Evolutionary conservation across 2,113 vertebrate species (phyloP).

Genomic region (Motacilla tschutschensis): DNA sequence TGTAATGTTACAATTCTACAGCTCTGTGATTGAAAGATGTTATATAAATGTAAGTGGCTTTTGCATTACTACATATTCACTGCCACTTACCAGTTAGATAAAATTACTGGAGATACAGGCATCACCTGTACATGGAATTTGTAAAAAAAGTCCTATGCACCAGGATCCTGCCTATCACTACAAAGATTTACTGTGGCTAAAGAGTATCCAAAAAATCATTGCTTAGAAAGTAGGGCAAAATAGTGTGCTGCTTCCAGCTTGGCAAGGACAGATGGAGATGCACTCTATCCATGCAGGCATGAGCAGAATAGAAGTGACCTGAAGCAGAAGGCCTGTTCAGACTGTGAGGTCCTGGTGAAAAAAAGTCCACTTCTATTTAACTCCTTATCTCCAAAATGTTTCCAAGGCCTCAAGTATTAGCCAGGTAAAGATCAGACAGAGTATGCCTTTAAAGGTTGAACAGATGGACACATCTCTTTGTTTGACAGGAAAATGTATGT

Average conservation of each 20-base stretch:
- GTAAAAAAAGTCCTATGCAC: background rate
- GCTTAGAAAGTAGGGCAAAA: constrained; percentile 14
- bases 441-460: constrained; percentile 4
- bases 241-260: background rate
- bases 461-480: constrained; percentile 34
- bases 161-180: background rate
- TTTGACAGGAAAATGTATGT: constrained; percentile 35
- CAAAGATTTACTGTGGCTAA: background rate
- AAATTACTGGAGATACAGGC: background rate
- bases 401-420: background rate
- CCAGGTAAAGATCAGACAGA: background rate
- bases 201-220: background rate
- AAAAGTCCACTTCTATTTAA: constrained; percentile 10
- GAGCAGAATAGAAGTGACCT: constrained; percentile 46
- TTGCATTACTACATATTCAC: background rate
- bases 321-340: constrained; percentile 35
- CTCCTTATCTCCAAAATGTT: background rate
- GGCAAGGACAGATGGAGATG: constrained; percentile 23
- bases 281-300: background rate
- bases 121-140: background rate
- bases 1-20: background rate
- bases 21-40: background rate
- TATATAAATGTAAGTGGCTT: background rate
- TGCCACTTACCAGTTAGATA: background rate
- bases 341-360: background rate